Base-by-base conservation (phyloP, 1,140 invertebrate genomes). In the Galendromus occidentalis region DNA sequence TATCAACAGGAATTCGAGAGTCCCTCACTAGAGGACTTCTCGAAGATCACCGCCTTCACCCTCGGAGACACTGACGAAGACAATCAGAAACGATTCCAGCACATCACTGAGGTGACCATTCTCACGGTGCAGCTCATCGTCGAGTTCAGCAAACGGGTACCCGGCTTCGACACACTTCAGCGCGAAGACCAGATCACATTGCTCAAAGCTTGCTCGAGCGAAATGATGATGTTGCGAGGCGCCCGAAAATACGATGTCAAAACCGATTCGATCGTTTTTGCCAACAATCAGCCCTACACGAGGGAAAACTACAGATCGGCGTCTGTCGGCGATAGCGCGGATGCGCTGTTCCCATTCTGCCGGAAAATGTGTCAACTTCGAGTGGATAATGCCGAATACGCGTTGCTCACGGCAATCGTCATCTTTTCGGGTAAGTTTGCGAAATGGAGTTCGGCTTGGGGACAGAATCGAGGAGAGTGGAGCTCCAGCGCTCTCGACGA, bases 31-130 rank as follows among this genome's bases (percentile, higher is more conserved):
- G 88, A 93, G 69, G 91, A 94, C 76, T 81, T 95, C 69, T 87
- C 87, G 75, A 83, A 86, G 76, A 88, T 94, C 71, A 76, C 77
- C 44, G 89, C 66, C 47, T 73, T 75, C 64, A 70, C 73, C 64
- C 65, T 71, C 44, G 72, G 72, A 51, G 69, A 70, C 66, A 71
- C 70, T 64, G 75, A 73, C 65, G 86, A 90, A 71, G 85, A 85
- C 64, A 83, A 82, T 70, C 87, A 92, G 72, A 79, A 85, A 70
- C 83, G 87, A 68, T 93, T 93, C 80, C 84, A 87, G 73, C 88
- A 95, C 76, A 92, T 97, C 72, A 95, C 92, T 5, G 91, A 96
- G 79, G 94, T 97, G 78, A 97, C 92, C 64, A 95, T 96, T 72
- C 81, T 96, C 64, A 95, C 92, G 67, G 92, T 97, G 67, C 90